Percentiles rank a stretch among this genome's conserved stretches.
These are phyloP conservation scores for Dendrolimus pini DNA, from an alignment of 2,888 invertebrate genomes.

Conservation along the genomic window DNA sequence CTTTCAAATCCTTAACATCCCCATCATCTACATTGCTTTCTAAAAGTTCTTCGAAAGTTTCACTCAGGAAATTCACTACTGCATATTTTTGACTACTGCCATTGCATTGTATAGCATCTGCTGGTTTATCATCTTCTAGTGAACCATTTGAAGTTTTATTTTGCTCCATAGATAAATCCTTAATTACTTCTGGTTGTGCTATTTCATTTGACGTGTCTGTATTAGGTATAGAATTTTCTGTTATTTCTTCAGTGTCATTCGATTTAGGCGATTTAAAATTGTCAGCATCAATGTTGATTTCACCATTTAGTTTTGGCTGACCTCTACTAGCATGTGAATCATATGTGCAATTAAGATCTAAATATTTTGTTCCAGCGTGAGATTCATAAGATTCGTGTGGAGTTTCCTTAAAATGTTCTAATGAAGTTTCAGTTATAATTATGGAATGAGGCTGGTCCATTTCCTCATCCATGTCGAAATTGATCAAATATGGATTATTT, in stretches of 20 bases:
- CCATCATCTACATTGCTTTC: constrained; percentile 66
- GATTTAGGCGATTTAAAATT: constrained; percentile 3
- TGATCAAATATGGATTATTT: constrained; percentile 38
- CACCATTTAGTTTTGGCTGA: constrained; percentile 20
- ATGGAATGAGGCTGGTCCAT: constrained; percentile 67
- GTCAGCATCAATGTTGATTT: constrained; percentile 14
- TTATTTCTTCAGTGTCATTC: neutral
- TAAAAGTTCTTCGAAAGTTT: constrained; percentile 59
- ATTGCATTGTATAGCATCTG: constrained; percentile 31
- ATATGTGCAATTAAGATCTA: constrained; percentile 32
- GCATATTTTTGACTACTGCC: constrained; percentile 53
- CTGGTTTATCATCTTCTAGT: constrained; percentile 8
- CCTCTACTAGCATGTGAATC: constrained; percentile 30
- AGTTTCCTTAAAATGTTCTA: constrained; percentile 36
- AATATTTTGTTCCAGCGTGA: constrained; percentile 22
- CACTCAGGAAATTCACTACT: constrained; percentile 56
- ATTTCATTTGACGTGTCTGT: neutral
- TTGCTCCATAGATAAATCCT: neutral
- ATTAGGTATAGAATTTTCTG: neutral
- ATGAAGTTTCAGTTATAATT: constrained; percentile 55
- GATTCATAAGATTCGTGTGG: constrained; percentile 39
- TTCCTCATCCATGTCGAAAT: constrained; percentile 54
- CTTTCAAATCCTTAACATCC: constrained; percentile 41
- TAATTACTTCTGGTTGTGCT: constrained; percentile 4
- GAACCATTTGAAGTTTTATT: constrained; percentile 3